Evolutionary conservation across 2,113 vertebrate species (phyloP), one percentile per base, ranked within the genome.

Genomic region (Sebastes fasciatus): DNA sequence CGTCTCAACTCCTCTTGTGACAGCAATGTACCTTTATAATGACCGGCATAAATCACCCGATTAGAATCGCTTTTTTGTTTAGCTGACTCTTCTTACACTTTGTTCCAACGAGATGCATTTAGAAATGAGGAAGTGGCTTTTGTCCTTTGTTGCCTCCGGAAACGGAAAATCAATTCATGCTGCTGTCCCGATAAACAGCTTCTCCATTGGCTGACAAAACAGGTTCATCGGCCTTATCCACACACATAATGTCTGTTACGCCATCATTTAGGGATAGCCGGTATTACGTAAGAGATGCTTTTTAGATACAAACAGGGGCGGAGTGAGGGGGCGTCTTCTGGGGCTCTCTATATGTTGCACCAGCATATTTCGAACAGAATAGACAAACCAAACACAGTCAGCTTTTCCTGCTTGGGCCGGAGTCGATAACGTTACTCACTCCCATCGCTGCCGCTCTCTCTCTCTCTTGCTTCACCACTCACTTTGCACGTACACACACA

Each of bases 111-210:
- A 82, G 77, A 87, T 80, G 52, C 61, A 61, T 74, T 77, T 63
- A 61, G 64, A 64, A 74, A 79, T 68, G 55, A 69, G 71, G 74
- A 87, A 77, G 74, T 82, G 65, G 21, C 63, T 83, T 51, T 34
- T 88, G 81, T 85, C 84, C 77, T 88, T 85, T 85, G 11, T 34
- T 58, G 58, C 66, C 57, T 70, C 62, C 76, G 80, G 62, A 85
- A 88, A 77, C 55, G 55, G 12, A 70, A 90, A 87, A 87, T 87
- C 82, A 68, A 90, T 89, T 77, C 45, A 62, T 74, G 52, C 58
- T 79, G 82, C 64, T 74, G 80, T 81, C 45, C 62, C 4, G 23
- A 77, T 52, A 74, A 90, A 81, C 46, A 55, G 19, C 49, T 64
- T 76, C 45, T 80, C 42, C 17, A 62, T 83, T 9, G 23, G 42